Conservation (phyloP, 1,140 invertebrate species). For the Drosophila parvula region DNA sequence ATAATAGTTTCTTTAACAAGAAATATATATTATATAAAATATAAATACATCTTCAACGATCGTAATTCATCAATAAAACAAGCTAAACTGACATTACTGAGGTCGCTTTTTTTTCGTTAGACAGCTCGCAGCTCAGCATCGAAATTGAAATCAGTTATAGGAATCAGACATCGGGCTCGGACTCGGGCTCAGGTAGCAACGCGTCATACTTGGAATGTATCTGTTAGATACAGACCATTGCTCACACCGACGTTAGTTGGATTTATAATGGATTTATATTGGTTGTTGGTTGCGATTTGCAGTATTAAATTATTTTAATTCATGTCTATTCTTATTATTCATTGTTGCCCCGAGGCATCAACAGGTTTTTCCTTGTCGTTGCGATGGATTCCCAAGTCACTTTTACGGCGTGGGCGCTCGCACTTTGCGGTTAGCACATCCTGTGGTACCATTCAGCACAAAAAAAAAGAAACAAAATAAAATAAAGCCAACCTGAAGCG, state of each 20-base stretch:
- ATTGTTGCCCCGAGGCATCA: constrained; percentile 31
- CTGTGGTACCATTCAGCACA: constrained; percentile 46
- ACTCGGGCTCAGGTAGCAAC: constrained; percentile 67
- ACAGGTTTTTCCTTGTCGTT: constrained; percentile 48
- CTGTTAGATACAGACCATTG: constrained; percentile 69
- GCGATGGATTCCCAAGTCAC: constrained; percentile 13
- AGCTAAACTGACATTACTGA: constrained; percentile 23
- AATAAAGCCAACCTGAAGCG: constrained; percentile 2
- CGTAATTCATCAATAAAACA: neutral
- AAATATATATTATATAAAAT: neutral
- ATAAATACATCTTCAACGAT: neutral
- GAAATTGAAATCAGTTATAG: constrained; percentile 21
- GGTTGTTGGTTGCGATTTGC: constrained; percentile 13
- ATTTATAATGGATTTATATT: constrained; percentile 34
- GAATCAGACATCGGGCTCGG: constrained; percentile 41
- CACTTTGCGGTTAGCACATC: constrained; percentile 46
- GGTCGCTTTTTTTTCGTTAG: constrained; percentile 26
- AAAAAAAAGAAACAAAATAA: neutral
- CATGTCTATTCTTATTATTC: constrained; percentile 30
- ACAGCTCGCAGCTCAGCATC: constrained; percentile 32
- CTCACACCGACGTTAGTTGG: constrained; percentile 41
- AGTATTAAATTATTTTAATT: constrained; percentile 38
- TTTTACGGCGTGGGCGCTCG: constrained; percentile 49
- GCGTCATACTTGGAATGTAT: constrained; percentile 68
- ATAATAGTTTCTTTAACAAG: neutral